phyloP scores from a whole-genome alignment of 2,113 vertebrate species.

The Callaeas wilsoni region DNA sequence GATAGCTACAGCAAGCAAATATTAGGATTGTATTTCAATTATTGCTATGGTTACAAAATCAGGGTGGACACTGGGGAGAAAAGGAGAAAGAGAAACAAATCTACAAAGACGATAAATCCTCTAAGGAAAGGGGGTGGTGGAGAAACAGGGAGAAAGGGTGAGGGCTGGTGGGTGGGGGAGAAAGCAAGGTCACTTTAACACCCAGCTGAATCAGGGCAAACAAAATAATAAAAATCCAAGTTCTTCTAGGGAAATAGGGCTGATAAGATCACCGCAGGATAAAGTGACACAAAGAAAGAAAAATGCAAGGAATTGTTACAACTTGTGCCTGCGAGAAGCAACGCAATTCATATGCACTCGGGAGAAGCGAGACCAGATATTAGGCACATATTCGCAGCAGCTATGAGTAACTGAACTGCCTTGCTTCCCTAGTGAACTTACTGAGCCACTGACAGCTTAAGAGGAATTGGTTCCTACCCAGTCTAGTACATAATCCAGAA shows the following conservation, averaged over 20 bases:
- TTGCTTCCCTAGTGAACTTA: not conserved
- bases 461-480: slow-evolving; percentile 23
- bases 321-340: not conserved
- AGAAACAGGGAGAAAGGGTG: not conserved
- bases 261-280: not conserved
- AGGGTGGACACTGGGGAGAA: slow-evolving; percentile 63
- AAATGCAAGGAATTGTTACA: slow-evolving; percentile 24
- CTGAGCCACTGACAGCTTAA: not conserved
- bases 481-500: slow-evolving; percentile 6
- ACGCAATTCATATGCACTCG: not conserved
- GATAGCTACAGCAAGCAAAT: slow-evolving; percentile 55
- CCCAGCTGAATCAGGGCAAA: slow-evolving; percentile 8
- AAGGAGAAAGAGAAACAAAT: slow-evolving; percentile 51
- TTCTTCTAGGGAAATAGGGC: slow-evolving; percentile 12
- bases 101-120: slow-evolving; percentile 35
- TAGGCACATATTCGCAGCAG: not conserved
- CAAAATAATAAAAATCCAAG: not conserved
- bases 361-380: not conserved
- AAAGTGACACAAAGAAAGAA: slow-evolving; percentile 32
- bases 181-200: slow-evolving; percentile 1
- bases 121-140: slow-evolving; percentile 28
- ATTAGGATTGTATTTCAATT: slow-evolving; percentile 63
- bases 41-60: slow-evolving; percentile 69
- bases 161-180: not conserved
- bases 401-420: not conserved